Base-by-base conservation (phyloP, 2,797 vertebrate species). In the Hoplostethus mediterraneus region DNA sequence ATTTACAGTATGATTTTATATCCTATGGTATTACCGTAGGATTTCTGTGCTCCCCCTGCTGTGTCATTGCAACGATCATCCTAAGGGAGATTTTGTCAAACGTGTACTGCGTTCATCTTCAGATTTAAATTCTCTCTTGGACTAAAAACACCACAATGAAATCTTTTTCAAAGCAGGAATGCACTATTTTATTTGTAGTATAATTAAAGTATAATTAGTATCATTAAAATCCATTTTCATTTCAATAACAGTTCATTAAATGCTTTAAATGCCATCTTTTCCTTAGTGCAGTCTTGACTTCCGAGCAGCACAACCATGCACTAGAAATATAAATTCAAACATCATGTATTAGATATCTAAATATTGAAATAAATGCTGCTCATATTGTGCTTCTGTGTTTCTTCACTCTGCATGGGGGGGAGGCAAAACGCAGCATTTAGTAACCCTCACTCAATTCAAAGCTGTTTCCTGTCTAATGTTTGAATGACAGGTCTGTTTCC, bases 341-440 rank as follows among this genome's bases (percentile, higher is more conserved):
- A 53, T 45, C 10, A 6, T 49, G 6, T 14, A 7, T 44, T 33
- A 28, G 16, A 60, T 7, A 47, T 33, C 3, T 21, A 13, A 31
- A 52, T 44, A 6, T 59, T 21, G 17, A 42, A 48, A 59, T 42
- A 30, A 48, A 54, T 31, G 10, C 31, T 67, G 57, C 6, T 53
- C 16, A 30, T 45, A 13, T 44, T 16, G n/a, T 63, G 12, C 4
- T 4, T 17, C 8, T 28, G 5, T 7, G 31, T 28, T 42, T 89
- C 82, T 86, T 92, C 83, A 92, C 3, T 90, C 90, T 92, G 84
- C 56, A 57, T 13, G 49, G 49, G 59, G 48, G 11, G 80, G 9
- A 77, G 5, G 59, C 51, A 36, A 65, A 52, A 56, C 3, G 0
- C 7, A 25, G 33, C 0, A 75, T 48, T 5, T 10, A 3, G 0